Conservation (phyloP, 23 tunicate genomes). For the Ciona savignyi region DNA sequence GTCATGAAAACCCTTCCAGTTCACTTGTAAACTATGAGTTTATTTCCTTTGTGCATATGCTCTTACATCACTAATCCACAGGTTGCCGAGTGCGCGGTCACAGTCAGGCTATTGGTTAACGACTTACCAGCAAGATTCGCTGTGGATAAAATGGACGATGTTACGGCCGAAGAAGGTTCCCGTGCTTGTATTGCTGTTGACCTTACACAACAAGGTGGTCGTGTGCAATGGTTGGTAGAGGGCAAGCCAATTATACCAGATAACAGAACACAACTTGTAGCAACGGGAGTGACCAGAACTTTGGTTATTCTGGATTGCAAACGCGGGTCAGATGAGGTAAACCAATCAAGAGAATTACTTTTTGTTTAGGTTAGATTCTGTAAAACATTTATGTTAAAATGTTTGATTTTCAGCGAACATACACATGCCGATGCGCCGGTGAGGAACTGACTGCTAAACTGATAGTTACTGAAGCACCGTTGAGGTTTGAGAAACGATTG, state of each 20-base stretch:
- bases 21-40: too few relatives aligned
- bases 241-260: conserved; percentile 44
- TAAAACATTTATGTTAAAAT: not conserved
- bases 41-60: too few relatives aligned
- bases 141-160: conserved; percentile 20
- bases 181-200: conserved; percentile 55
- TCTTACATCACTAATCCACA: too few relatives aligned
- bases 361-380: too few relatives aligned
- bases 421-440: conserved; percentile 52
- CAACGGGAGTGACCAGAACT: conserved; percentile 41
- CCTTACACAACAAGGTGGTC: conserved; percentile 45
- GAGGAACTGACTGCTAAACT: conserved; percentile 35
- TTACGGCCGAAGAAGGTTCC: conserved; percentile 59
- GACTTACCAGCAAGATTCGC: conserved; percentile 40
- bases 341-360: not conserved
- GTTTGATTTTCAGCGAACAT: conserved; percentile 24
- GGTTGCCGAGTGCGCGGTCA: conserved; percentile 42
- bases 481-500: conserved; percentile 45
- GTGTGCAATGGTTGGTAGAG: conserved; percentile 57
- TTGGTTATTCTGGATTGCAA: conserved; percentile 48
- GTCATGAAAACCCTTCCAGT: too few relatives aligned
- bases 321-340: conserved; percentile 50
- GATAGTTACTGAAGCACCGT: conserved; percentile 59
- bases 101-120: conserved; percentile 27
- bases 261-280: conserved; percentile 28